Evolutionary conservation across 1,140 invertebrate species (phyloP).

Genomic region (Sipha flava): DNA sequence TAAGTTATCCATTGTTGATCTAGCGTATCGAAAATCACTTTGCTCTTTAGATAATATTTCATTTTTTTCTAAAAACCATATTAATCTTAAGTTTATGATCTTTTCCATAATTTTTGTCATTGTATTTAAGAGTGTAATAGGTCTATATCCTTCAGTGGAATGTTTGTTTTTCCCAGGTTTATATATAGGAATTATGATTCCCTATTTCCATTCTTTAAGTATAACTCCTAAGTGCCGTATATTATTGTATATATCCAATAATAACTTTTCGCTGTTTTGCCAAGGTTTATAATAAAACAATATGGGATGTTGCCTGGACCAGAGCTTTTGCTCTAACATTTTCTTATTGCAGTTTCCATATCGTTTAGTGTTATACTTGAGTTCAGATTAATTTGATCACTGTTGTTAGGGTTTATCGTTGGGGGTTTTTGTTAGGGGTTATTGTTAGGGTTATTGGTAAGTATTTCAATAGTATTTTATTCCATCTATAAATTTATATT

Average conservation of each 20-base stretch:
- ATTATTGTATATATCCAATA: not conserved
- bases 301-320: no score
- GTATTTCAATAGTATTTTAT: not conserved
- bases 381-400: not conserved
- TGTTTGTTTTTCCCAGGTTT: not conserved
- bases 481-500: not conserved
- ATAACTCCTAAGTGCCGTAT: not conserved
- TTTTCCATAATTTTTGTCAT: no score
- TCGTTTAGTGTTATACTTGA: not conserved
- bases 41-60: not conserved
- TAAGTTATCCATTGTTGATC: not conserved
- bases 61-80: not conserved
- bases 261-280: not conserved
- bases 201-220: not conserved
- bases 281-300: not conserved
- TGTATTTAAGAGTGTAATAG: not conserved
- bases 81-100: not conserved
- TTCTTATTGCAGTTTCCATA: not conserved
- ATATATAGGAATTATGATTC: not conserved
- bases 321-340: not conserved
- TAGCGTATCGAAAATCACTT: not conserved
- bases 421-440: no score
- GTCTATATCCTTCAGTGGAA: not conserved
- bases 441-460: no score
- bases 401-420: not conserved